These are phyloP conservation scores for Polietes domitor DNA, from an alignment of 2,888 invertebrate species.

Conservation along the genomic window DNA sequence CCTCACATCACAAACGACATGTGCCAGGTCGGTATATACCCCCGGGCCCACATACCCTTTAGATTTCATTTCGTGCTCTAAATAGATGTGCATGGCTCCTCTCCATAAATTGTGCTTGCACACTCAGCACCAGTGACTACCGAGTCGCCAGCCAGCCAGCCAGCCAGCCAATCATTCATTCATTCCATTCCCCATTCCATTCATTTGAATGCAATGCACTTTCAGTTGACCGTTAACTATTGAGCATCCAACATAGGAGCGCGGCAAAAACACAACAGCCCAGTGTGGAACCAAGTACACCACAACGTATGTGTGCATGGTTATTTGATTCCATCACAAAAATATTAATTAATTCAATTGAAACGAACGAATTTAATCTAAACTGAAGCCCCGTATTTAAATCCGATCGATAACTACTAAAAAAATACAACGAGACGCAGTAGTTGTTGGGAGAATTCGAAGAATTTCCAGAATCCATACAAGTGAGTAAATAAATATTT, in stretches of 20 bases:
- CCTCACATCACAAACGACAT: not conserved
- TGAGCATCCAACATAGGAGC: conserved; percentile 50
- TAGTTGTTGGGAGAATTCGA: not conserved
- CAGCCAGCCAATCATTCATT: not conserved
- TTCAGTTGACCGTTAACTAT: conserved; percentile 66
- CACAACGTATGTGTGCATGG: not conserved
- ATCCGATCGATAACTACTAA: not conserved
- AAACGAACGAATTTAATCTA: conserved; percentile 55
- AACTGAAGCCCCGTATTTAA: not conserved
- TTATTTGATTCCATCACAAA: conserved; percentile 16
- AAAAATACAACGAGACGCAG: conserved; percentile 5
- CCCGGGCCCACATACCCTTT: not conserved
- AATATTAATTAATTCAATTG: conserved; percentile 64
- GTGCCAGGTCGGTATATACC: not conserved
- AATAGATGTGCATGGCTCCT: not conserved
- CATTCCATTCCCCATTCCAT: not conserved
- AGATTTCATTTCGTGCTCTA: not conserved
- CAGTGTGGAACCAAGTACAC: too few relatives aligned
- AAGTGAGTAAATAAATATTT: conserved; percentile 19
- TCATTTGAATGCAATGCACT: conserved; percentile 11
- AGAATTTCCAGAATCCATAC: conserved; percentile 14
- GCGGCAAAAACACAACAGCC: conserved; percentile 4
- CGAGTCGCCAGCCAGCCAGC: not conserved
- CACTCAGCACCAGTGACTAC: not conserved
- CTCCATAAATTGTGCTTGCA: not conserved